Percentiles rank a stretch among this genome's conserved stretches.
phyloP scores from a whole-genome alignment of 2,113 vertebrate genomes.

The Rhadina sibilatrix region DNA sequence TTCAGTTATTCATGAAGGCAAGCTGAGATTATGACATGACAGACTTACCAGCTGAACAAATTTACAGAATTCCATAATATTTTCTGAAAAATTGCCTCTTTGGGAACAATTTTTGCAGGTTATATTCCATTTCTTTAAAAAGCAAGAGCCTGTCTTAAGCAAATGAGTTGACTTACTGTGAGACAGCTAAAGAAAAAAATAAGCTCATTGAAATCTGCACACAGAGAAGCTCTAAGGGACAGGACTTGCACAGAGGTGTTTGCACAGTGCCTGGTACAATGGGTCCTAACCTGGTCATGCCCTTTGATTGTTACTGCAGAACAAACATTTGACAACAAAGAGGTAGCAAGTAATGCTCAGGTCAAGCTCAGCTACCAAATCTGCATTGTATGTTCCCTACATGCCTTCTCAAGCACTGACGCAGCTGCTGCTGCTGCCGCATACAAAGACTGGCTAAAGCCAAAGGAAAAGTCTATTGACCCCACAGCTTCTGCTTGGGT shows the following conservation, averaged over 20 bases:
- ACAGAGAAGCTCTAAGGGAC: neutral
- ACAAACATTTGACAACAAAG: constrained; percentile 51
- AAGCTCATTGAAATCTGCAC: neutral
- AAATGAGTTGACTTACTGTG: neutral
- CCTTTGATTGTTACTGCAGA: constrained; percentile 43
- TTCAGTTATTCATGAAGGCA: neutral
- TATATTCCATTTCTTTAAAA: neutral
- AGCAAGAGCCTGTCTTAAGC: neutral
- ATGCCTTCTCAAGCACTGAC: neutral
- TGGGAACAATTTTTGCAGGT: neutral
- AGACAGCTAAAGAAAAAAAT: neutral
- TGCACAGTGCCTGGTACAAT: constrained; percentile 44
- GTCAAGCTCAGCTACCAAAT: neutral
- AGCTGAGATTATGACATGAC: neutral
- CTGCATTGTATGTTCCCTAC: neutral
- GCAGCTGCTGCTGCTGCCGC: neutral
- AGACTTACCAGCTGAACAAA: neutral
- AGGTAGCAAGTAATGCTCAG: neutral
- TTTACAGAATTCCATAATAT: neutral
- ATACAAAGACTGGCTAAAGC: neutral
- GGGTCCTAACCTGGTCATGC: constrained; percentile 58
- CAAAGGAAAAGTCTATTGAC: neutral
- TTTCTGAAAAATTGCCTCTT: neutral
- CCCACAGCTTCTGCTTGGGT: neutral
- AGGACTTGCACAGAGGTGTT: neutral